Conservation (phyloP, 2,888 invertebrate genomes). For the Pogonocherus hispidulus region DNA sequence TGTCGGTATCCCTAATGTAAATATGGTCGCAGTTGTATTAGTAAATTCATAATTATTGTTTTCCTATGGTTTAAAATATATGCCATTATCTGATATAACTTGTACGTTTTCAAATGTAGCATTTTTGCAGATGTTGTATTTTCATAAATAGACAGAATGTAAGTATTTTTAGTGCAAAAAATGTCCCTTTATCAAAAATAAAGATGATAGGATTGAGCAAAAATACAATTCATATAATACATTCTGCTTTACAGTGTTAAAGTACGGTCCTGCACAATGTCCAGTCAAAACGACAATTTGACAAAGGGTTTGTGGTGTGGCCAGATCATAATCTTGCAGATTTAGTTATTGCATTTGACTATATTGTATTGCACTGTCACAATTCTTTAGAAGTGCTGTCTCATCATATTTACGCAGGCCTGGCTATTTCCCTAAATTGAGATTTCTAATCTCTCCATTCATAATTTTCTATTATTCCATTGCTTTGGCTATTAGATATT, state of each 20-base stretch:
- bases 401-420: slow-evolving; percentile 40
- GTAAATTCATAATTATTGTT: too few species aligned
- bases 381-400: slow-evolving; percentile 48
- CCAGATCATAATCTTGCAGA: slow-evolving; percentile 63
- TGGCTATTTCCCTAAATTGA: slow-evolving; percentile 35
- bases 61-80: too few species aligned
- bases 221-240: too few species aligned
- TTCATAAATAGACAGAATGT: too few species aligned
- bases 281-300: slow-evolving; percentile 34
- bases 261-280: slow-evolving; percentile 37
- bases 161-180: too few species aligned
- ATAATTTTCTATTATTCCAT: slow-evolving; percentile 19
- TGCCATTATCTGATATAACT: too few species aligned
- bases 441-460: slow-evolving; percentile 35
- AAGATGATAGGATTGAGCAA: too few species aligned
- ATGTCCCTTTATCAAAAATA: too few species aligned
- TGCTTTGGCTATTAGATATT: not conserved
- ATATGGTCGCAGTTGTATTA: too few species aligned
- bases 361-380: slow-evolving; percentile 58
- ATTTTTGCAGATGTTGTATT: too few species aligned
- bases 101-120: too few species aligned
- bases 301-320: slow-evolving; percentile 53
- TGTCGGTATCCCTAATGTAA: too few species aligned
- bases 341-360: slow-evolving; percentile 60
- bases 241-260: not conserved